phyloP scores from a whole-genome alignment of 92 coral and sea anemone species.

The Diadumene lineata region DNA sequence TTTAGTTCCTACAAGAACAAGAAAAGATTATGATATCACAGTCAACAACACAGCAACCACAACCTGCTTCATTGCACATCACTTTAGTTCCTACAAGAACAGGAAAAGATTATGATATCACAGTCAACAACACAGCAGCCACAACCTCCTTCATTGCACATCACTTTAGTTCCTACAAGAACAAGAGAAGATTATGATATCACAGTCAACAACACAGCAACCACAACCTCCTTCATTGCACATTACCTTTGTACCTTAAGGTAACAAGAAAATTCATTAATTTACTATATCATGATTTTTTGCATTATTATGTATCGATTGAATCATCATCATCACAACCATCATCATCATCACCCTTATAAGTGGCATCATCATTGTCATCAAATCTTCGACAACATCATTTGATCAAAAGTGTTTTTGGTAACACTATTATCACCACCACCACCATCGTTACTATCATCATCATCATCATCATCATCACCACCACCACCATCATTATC shows the following conservation, averaged over 20 bases:
- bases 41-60: neutral
- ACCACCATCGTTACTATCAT: slow-evolving; percentile 1
- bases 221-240: too few relatives aligned
- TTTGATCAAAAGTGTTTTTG: neutral
- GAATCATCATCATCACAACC: neutral
- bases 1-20: slow-evolving; percentile 54
- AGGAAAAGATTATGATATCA: neutral
- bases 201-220: too few relatives aligned
- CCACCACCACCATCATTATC: neutral
- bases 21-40: neutral
- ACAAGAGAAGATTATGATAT: neutral
- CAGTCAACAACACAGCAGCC: neutral
- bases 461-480: neutral
- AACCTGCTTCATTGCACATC: slow-evolving; percentile 37
- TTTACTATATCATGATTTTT: neutral
- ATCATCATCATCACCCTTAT: neutral
- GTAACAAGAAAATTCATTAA: too few relatives aligned
- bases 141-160: slow-evolving; percentile 30
- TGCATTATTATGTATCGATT: neutral
- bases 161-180: slow-evolving; percentile 63
- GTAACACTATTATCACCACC: neutral
- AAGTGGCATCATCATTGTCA: neutral
- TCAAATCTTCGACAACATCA: neutral
- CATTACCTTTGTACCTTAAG: too few relatives aligned
- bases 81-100: slow-evolving; percentile 56